phyloP scores from a whole-genome alignment of 2,888 invertebrate genomes.

The Dugesia japonica region DNA sequence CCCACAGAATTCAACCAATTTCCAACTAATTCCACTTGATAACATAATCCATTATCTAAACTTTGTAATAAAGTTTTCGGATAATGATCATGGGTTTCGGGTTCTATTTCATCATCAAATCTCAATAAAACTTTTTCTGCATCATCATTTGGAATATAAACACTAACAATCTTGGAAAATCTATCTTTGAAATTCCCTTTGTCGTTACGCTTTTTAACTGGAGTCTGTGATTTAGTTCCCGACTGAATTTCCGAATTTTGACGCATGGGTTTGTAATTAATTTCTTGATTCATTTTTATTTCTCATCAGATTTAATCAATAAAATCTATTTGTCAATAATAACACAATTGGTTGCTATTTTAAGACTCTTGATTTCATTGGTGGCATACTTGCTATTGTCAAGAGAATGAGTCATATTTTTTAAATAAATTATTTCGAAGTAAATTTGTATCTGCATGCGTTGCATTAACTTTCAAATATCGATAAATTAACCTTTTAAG shows the following conservation, averaged over 20 bases:
- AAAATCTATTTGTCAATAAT: background rate
- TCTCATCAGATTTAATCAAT: constrained; percentile 9
- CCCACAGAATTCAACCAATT: background rate
- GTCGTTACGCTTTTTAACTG: background rate
- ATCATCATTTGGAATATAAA: background rate
- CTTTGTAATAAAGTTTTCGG: background rate
- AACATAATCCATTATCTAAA: background rate
- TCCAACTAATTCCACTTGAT: constrained; percentile 15
- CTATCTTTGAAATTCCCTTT: constrained; percentile 6
- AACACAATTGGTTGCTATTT: constrained; percentile 12
- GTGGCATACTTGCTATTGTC: background rate
- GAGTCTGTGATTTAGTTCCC: background rate
- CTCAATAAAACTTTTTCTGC: background rate
- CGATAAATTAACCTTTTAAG: no score
- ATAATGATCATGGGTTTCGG: background rate
- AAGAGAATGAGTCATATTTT: background rate
- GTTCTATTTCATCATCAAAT: background rate
- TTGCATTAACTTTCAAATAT: no score
- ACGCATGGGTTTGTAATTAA: background rate
- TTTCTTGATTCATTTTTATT: constrained; percentile 14
- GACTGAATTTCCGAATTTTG: background rate
- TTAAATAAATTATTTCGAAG: background rate
- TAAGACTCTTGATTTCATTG: background rate
- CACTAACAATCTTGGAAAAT: constrained; percentile 3
- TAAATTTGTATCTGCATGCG: no score